Evolutionary conservation across 2,797 vertebrate species (phyloP), one percentile per base, ranked within the genome.

Genomic region (Clarias pachynema): DNA sequence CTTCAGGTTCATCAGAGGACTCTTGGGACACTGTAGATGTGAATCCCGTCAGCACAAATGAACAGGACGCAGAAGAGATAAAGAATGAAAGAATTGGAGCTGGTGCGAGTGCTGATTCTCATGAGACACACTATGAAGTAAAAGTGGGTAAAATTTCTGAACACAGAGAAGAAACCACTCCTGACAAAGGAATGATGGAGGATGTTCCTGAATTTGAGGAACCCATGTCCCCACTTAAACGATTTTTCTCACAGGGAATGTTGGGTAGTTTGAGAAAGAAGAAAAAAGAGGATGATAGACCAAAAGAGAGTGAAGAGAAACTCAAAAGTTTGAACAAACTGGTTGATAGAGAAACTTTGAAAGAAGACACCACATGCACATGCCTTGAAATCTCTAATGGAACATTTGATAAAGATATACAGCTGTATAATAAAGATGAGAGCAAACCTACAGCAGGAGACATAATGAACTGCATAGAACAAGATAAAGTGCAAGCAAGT

Each of bases 221-320:
- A 63, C 94, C 92, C 0, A 89, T 95, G 2, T 98, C 97, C 0
- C 95, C 96, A n/a, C 92, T 98, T 86, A 97, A 95, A 91, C 96
- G 92, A 86, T 98, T 98, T 94, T 98, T 99, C 90, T 95, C 95
- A 10, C 96, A 96, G 49, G 96, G 96, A 29, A 96, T 96, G 75
- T 96, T 98, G 94, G 94, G 95, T 16, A 95, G 95, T 84, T 95
- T 98, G 88, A 93, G 93, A 29, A 99, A 97, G 88, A 99, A 96
- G 90, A 96, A 92, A 90, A 97, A 96, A 90, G 96, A 97, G 40
- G 94, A 96, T 1, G 94, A 95, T 3, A 89, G 82, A 18, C 87
- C 87, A 79, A 88, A 92, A 56, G 94, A 95, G 0, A 90, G 87
- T 53, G 82, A 68, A 0, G 86, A 88, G 77, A 78, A 84, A 83